Evolutionary conservation across 1,140 invertebrate genomes (phyloP).

Genomic region (Ditylenchus dipsaci): DNA sequence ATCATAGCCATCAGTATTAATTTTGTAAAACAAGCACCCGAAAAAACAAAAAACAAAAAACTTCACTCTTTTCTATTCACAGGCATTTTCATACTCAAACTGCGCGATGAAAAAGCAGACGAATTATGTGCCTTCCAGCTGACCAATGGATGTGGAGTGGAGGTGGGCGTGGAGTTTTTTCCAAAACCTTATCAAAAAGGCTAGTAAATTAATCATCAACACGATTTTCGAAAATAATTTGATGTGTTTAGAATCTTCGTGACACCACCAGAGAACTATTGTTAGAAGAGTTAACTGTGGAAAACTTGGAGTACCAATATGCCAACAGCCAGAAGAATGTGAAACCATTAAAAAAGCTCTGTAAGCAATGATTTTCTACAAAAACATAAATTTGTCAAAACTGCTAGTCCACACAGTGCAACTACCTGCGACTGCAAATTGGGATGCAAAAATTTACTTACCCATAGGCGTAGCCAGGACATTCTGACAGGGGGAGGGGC

Average conservation of each 20-base stretch:
- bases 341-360: slow-evolving; percentile 3
- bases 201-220: not conserved
- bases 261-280: not conserved
- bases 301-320: not conserved
- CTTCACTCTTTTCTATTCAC: no score
- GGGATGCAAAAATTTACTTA: no score
- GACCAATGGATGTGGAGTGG: slow-evolving; percentile 25
- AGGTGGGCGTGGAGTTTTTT: slow-evolving; percentile 29
- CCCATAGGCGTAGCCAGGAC: no score
- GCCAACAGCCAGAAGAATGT: not conserved
- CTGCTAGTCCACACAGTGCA: no score
- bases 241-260: not conserved
- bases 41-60: no score
- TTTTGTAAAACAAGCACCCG: no score
- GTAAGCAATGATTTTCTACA: not conserved
- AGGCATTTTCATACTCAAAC: slow-evolving; percentile 24
- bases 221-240: not conserved
- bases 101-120: slow-evolving; percentile 30
- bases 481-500: no score
- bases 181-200: slow-evolving; percentile 16
- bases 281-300: not conserved
- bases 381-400: no score
- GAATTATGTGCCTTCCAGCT: slow-evolving; percentile 27
- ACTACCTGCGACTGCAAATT: no score
- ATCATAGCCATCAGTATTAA: no score